Conservation (phyloP, 2,113 vertebrate genomes). For the Osmerus eperlanus region DNA sequence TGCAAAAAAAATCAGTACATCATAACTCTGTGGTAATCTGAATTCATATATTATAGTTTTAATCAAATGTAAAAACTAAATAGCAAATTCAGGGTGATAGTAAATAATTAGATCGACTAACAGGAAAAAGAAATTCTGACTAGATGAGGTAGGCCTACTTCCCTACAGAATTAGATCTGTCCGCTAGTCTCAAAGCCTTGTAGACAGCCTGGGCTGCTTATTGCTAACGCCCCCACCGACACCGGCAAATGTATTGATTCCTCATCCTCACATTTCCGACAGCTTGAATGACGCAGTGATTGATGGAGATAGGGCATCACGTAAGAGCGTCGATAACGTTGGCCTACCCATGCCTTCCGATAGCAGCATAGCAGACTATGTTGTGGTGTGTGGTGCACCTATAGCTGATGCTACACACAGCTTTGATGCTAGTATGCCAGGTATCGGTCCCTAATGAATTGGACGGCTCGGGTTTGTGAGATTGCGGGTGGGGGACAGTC, state of each 20-base stretch:
- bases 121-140: not conserved
- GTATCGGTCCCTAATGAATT: not conserved
- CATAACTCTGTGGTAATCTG: too few species aligned
- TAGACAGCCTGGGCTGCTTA: constrained; percentile 44
- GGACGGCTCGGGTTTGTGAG: not conserved
- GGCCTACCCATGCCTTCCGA: not conserved
- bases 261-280: constrained; percentile 46
- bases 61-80: too few species aligned
- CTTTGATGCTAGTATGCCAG: not conserved
- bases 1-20: too few species aligned
- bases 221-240: constrained; percentile 47
- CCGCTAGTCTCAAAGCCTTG: constrained; percentile 32
- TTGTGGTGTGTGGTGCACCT: not conserved
- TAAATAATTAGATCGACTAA: constrained; percentile 49
- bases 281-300: constrained; percentile 38
- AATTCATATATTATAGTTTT: too few species aligned
- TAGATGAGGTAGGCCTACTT: constrained; percentile 9
- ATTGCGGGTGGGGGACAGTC: not conserved
- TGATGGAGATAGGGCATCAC: constrained; percentile 7
- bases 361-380: not conserved
- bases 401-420: too few species aligned
- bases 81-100: not conserved
- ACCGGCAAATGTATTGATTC: constrained; percentile 47
- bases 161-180: constrained; percentile 32
- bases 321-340: not conserved